A percentile compares a stretch with the other conserved stretches of the same genome.
phyloP scores from a whole-genome alignment of 2,888 invertebrate genomes.

The Macaria notata region DNA sequence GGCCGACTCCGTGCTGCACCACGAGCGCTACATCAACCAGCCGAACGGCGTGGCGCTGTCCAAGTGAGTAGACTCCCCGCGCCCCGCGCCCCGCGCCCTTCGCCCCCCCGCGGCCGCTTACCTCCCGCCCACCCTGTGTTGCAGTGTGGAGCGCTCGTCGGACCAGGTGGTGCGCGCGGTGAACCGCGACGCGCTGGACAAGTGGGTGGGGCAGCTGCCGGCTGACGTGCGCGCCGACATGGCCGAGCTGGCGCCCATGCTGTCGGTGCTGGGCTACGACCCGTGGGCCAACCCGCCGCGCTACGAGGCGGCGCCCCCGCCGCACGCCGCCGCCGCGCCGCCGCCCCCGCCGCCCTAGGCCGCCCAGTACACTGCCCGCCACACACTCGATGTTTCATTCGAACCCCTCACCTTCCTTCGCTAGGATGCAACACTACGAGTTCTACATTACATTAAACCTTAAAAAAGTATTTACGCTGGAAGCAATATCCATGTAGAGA shows the following conservation, averaged over 20 bases:
- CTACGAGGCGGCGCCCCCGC: conserved; percentile 87
- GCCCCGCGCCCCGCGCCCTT: too few species aligned
- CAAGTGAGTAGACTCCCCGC: conserved; percentile 85
- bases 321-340: conserved; percentile 36
- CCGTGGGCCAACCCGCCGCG: conserved; percentile 97
- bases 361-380: background rate
- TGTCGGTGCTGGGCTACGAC: conserved; percentile 95
- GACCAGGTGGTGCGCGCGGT: conserved; percentile 99
- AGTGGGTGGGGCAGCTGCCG: conserved; percentile 95
- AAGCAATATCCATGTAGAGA: too few species aligned
- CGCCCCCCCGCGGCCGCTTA: too few species aligned
- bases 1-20: conserved; percentile 98
- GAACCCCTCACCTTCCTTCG: too few species aligned
- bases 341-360: conserved; percentile 24
- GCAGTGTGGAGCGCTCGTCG: conserved; percentile 97
- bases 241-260: conserved; percentile 97
- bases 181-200: conserved; percentile 96
- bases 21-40: conserved; percentile 98
- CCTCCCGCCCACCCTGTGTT: too few species aligned
- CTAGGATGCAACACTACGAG: too few species aligned
- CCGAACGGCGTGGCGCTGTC: conserved; percentile 96
- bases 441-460: too few species aligned
- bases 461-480: too few species aligned
- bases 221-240: conserved; percentile 96
- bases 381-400: background rate